Conservation (phyloP, 2,113 vertebrate species). For the Apistogramma diplotaenia region DNA sequence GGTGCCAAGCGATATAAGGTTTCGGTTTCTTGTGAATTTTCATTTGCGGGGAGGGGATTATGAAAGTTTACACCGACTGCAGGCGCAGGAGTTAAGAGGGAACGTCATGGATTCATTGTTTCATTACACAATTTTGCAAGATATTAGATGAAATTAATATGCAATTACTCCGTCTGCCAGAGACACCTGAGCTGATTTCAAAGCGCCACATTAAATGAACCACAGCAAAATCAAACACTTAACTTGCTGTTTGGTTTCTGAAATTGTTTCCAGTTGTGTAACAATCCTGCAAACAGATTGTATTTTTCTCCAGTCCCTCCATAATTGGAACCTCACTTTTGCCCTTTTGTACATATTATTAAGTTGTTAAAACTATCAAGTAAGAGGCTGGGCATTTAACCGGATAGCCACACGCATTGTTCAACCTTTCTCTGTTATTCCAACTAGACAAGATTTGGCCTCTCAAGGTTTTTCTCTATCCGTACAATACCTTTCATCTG, state of each 20-base stretch:
- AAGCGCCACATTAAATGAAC: constrained; percentile 45
- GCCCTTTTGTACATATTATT: constrained; percentile 74
- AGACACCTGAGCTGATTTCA: constrained; percentile 64
- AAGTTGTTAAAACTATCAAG: constrained; percentile 78
- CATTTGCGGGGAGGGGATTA: constrained; percentile 32
- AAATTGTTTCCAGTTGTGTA: constrained; percentile 74
- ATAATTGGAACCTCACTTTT: constrained; percentile 69
- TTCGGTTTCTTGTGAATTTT: constrained; percentile 43
- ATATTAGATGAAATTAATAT: constrained; percentile 65
- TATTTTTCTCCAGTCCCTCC: constrained; percentile 55
- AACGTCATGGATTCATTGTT: constrained; percentile 45
- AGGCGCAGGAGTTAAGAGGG: constrained; percentile 19
- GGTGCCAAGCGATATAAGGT: constrained; percentile 32
- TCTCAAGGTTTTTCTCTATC: constrained; percentile 59
- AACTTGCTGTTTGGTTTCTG: constrained; percentile 58
- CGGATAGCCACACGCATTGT: constrained; percentile 69
- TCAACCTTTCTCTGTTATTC: constrained; percentile 70
- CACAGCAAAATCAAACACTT: constrained; percentile 63
- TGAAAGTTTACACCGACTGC: constrained; percentile 24
- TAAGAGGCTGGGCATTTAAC: constrained; percentile 65
- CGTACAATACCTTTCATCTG: constrained; percentile 72
- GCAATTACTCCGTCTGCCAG: constrained; percentile 40
- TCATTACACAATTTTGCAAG: constrained; percentile 55
- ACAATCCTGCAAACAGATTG: constrained; percentile 62
- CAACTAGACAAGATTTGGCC: constrained; percentile 60